A percentile compares a stretch with the other conserved stretches of the same genome.
phyloP scores from a whole-genome alignment of 2,113 vertebrate genomes.

The Polypterus senegalus region DNA sequence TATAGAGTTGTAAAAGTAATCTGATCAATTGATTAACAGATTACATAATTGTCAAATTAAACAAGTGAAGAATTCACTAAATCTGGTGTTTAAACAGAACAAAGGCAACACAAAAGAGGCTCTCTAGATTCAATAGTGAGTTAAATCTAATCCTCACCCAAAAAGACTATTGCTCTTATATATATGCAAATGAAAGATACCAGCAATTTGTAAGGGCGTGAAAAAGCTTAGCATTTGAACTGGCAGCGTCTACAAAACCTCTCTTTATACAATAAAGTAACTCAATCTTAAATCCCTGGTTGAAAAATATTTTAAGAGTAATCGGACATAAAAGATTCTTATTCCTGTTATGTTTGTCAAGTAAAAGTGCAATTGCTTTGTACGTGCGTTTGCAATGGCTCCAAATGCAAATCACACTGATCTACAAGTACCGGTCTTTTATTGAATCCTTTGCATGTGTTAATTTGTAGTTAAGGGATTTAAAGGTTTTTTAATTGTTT shows the following conservation, averaged over 20 bases:
- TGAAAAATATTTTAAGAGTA: not conserved
- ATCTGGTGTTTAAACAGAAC: not conserved
- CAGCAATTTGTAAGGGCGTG: not conserved
- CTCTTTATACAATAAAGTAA: not conserved
- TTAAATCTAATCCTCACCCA: not conserved
- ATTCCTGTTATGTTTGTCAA: no score
- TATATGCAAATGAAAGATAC: constrained; percentile 2
- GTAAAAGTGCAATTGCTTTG: no score
- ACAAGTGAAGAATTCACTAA: not conserved
- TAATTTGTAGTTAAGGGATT: no score
- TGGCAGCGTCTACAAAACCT: not conserved
- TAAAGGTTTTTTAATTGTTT: no score
- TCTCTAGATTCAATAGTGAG: not conserved
- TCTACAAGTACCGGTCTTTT: no score
- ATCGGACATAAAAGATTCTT: no score
- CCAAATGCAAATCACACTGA: no score
- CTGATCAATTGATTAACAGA: not conserved
- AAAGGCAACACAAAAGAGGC: not conserved
- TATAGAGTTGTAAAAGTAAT: not conserved
- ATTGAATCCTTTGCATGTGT: no score
- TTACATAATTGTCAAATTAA: not conserved
- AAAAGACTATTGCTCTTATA: not conserved
- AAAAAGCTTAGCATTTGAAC: not conserved
- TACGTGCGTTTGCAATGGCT: no score
- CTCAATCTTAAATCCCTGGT: not conserved